Percentiles rank a stretch among this genome's conserved stretches.
These are phyloP conservation scores for Cydia fagiglandana DNA, from an alignment of 1,140 invertebrate genomes.

Conservation along the genomic window DNA sequence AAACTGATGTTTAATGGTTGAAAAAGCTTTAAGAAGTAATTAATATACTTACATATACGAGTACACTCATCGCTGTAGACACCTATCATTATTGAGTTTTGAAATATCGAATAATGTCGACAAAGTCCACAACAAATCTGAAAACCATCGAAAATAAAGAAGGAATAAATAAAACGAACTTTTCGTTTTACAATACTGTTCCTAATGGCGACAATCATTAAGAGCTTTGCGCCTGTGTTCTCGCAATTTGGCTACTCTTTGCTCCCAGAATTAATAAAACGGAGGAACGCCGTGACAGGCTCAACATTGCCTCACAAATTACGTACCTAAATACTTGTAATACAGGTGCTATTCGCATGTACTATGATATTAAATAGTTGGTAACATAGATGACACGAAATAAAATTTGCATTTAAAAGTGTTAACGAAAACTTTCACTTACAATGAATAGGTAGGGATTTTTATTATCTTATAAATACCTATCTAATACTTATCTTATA, in stretches of 20 bases:
- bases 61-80: too few species aligned
- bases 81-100: too few species aligned
- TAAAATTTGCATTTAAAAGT: background rate
- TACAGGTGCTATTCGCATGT: background rate
- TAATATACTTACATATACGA: too few species aligned
- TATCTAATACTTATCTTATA: too few species aligned
- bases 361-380: too few species aligned
- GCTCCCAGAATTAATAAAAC: conserved; percentile 26
- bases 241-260: conserved; percentile 31
- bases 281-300: background rate
- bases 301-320: background rate
- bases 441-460: too few species aligned
- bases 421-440: too few species aligned
- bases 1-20: too few species aligned
- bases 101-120: background rate
- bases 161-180: background rate
- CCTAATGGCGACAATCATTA: conserved; percentile 29
- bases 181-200: conserved; percentile 23
- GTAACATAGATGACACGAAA: background rate
- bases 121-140: background rate
- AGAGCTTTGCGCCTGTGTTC: conserved; percentile 30
- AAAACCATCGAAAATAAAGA: background rate
- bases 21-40: too few species aligned
- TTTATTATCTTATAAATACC: too few species aligned
- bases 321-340: background rate